These are phyloP conservation scores for Mythimna pallens DNA, from an alignment of 2,888 invertebrate species.

Conservation along the genomic window DNA sequence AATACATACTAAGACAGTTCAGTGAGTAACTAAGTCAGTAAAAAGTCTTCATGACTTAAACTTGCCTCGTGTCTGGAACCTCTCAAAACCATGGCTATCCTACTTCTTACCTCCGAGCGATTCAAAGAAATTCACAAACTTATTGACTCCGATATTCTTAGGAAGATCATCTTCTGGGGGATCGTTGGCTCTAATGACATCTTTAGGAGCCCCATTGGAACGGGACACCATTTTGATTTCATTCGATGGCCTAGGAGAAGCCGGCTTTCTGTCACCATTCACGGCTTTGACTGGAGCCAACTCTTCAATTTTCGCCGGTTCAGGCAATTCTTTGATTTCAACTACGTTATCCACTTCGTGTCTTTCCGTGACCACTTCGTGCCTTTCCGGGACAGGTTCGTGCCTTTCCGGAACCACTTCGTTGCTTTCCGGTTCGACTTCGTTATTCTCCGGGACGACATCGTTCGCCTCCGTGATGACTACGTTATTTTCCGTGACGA, in stretches of 20 bases:
- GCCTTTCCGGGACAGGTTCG: conserved; percentile 38
- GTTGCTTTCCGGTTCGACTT: conserved; percentile 29
- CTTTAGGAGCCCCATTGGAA: conserved; percentile 80
- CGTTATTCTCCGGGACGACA: conserved; percentile 31
- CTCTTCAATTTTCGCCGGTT: conserved; percentile 46
- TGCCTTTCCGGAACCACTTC: conserved; percentile 24
- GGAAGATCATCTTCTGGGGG: conserved; percentile 88
- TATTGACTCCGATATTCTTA: conserved; percentile 88
- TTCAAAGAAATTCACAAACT: conserved; percentile 88
- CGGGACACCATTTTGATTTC: conserved; percentile 85
- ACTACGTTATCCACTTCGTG: conserved; percentile 46
- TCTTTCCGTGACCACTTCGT: conserved; percentile 34
- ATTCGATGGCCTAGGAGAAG: conserved; percentile 76
- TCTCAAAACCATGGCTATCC: conserved; percentile 38
- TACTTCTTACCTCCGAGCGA: conserved; percentile 87
- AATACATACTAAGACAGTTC: neutral
- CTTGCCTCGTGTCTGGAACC: neutral
- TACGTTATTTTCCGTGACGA: conserved; percentile 31
- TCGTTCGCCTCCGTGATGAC: conserved; percentile 28
- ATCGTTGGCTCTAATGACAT: conserved; percentile 86
- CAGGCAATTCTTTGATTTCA: conserved; percentile 28
- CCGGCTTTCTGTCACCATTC: conserved; percentile 53
- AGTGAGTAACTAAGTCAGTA: neutral
- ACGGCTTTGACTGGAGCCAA: conserved; percentile 9
- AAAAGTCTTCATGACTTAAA: neutral